phyloP scores from a whole-genome alignment of 2,797 vertebrate species.

The Crenuchus spilurus region DNA sequence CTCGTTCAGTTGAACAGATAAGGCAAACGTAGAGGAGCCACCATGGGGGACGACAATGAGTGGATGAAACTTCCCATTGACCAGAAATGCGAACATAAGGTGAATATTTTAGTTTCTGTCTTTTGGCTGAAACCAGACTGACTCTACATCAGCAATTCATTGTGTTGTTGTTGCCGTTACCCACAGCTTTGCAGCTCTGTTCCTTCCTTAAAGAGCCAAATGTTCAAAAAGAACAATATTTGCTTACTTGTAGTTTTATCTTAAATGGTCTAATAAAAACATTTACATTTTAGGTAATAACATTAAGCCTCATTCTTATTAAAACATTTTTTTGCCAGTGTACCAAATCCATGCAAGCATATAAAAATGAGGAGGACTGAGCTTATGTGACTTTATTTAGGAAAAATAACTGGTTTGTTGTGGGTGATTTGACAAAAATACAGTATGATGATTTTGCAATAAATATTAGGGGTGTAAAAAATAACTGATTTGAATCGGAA shows the following conservation, averaged over 20 bases:
- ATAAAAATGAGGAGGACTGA: too few species aligned
- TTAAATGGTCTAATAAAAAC: background rate
- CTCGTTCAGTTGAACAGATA: slow-evolving; percentile 68
- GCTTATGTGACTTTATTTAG: too few species aligned
- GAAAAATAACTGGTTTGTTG: too few species aligned
- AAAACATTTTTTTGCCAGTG: too few species aligned
- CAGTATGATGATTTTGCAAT: too few species aligned
- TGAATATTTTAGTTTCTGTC: slow-evolving; percentile 64
- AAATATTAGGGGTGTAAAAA: too few species aligned
- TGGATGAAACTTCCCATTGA: slow-evolving; percentile 97
- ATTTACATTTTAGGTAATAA: too few species aligned
- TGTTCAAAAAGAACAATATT: background rate
- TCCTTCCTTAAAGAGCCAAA: background rate
- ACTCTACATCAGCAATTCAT: slow-evolving; percentile 15
- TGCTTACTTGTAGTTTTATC: background rate
- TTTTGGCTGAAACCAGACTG: background rate
- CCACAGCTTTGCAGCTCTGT: background rate
- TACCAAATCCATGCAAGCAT: too few species aligned
- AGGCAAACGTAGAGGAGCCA: slow-evolving; percentile 57
- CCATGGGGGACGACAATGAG: slow-evolving; percentile 96
- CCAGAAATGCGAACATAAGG: slow-evolving; percentile 99
- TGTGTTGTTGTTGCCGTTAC: background rate
- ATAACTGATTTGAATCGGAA: too few species aligned
- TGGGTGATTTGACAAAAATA: too few species aligned
- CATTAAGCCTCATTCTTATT: background rate